Evolutionary conservation across 2,888 invertebrate species (phyloP).

Genomic region (Epistrophe eligans): DNA sequence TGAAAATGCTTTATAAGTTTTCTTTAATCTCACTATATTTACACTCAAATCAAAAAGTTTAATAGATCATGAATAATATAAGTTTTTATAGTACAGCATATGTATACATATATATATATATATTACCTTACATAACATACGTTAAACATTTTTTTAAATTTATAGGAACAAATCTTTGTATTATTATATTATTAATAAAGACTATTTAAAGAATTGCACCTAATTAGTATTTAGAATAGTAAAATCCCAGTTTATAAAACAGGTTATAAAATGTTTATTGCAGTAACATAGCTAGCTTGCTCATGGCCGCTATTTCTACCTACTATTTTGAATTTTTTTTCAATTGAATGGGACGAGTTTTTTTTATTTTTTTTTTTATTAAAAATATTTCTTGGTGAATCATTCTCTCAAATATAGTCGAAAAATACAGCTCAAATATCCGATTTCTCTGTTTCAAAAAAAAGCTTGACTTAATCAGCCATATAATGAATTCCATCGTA

Average conservation of each 20-base stretch:
- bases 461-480: too few species aligned
- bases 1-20: slow-evolving; percentile 30
- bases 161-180: slow-evolving; percentile 59
- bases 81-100: slow-evolving; percentile 43
- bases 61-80: slow-evolving; percentile 36
- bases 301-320: too few species aligned
- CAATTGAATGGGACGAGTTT: too few species aligned
- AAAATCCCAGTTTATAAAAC: not conserved
- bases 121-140: slow-evolving; percentile 26
- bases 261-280: not conserved
- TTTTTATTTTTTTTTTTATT: too few species aligned
- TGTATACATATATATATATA: slow-evolving; percentile 25
- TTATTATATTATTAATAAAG: slow-evolving; percentile 51
- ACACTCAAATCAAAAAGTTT: slow-evolving; percentile 30
- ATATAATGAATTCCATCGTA: too few species aligned
- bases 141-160: slow-evolving; percentile 48
- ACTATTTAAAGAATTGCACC: slow-evolving; percentile 59
- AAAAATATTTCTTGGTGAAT: too few species aligned
- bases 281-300: too few species aligned
- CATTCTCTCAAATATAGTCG: too few species aligned
- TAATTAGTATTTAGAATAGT: not conserved
- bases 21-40: slow-evolving; percentile 55
- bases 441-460: too few species aligned
- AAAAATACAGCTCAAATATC: not conserved
- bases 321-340: too few species aligned